A percentile compares a stretch with the other conserved stretches of the same genome.
Evolutionary conservation across 2,888 invertebrate species (phyloP).

Genomic region (Stenurella melanura): DNA sequence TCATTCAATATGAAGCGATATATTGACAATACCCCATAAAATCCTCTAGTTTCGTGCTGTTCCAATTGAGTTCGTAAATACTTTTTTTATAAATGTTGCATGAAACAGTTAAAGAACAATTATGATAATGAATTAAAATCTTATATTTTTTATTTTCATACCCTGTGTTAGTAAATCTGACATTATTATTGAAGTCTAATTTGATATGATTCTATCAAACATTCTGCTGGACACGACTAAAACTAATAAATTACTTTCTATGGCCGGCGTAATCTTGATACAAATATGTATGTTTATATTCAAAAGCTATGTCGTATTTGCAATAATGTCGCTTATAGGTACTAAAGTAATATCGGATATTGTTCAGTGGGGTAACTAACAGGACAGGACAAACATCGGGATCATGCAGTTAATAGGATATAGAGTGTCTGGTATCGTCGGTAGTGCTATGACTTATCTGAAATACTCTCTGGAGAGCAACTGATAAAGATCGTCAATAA

Average conservation of each 20-base stretch:
- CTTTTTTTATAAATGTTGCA: too few species aligned
- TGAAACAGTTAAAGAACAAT: too few species aligned
- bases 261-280: neutral
- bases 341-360: conserved; percentile 40
- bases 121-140: too few species aligned
- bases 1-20: too few species aligned
- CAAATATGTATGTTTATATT: neutral
- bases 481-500: conserved; percentile 66
- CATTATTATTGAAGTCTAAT: too few species aligned
- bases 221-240: neutral
- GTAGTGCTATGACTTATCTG: conserved; percentile 64
- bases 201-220: too few species aligned
- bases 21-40: too few species aligned
- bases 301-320: conserved; percentile 2
- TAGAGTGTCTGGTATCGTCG: conserved; percentile 61
- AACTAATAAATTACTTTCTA: neutral
- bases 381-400: conserved; percentile 50
- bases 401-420: conserved; percentile 66
- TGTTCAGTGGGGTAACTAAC: conserved; percentile 41
- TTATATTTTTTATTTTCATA: too few species aligned
- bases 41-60: too few species aligned
- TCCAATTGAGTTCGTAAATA: too few species aligned
- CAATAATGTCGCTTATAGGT: conserved; percentile 5
- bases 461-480: conserved; percentile 61
- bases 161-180: too few species aligned